Percentiles rank a stretch among this genome's conserved stretches.
phyloP scores from a whole-genome alignment of 2,113 vertebrate species.

The Pantherophis guttatus region DNA sequence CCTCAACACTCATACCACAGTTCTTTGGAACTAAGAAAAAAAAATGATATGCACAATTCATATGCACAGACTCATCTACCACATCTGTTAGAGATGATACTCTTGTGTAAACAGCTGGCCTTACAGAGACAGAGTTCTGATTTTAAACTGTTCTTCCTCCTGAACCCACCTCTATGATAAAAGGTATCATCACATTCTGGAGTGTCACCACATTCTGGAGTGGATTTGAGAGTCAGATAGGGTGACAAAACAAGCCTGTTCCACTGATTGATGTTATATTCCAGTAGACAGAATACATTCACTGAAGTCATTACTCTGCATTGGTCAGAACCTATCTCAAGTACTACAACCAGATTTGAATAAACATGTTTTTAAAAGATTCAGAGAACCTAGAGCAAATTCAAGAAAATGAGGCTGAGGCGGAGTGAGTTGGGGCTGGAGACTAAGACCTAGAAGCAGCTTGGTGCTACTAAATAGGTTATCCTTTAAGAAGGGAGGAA shows the following conservation, averaged over 20 bases:
- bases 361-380: not conserved
- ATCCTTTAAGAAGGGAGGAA: not conserved
- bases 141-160: not conserved
- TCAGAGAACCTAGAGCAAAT: not conserved
- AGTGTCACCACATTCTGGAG: not conserved
- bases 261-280: not conserved
- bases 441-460: not conserved
- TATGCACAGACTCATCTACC: not conserved
- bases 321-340: not conserved
- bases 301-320: not conserved
- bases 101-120: not conserved
- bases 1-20: not conserved
- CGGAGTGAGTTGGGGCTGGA: not conserved
- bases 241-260: not conserved
- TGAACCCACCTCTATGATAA: not conserved
- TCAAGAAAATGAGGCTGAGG: not conserved
- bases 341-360: not conserved
- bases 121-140: not conserved
- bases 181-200: not conserved
- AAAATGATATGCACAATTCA: not conserved
- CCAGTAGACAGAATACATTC: not conserved
- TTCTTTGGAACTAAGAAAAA: not conserved
- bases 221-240: not conserved
- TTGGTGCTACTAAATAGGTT: not conserved
- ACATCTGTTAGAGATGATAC: not conserved